Conservation (phyloP, 2,113 vertebrate genomes). For the Perognathus longimembris region DNA sequence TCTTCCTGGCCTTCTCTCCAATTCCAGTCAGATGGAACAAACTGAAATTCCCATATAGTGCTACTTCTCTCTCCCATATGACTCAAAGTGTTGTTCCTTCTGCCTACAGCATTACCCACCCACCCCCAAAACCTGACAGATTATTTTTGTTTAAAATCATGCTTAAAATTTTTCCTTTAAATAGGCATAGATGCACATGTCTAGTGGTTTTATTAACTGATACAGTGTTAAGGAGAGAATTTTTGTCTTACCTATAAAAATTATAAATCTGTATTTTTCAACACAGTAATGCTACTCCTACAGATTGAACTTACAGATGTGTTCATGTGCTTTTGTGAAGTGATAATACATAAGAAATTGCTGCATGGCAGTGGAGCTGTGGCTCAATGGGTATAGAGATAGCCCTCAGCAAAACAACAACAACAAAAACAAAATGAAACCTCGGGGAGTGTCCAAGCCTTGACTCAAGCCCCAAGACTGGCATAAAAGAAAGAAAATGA, state of each 20-base stretch:
- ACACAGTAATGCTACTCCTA: too few relatives aligned
- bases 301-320: too few relatives aligned
- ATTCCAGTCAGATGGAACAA: background rate
- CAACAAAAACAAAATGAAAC: too few relatives aligned
- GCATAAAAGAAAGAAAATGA: too few relatives aligned
- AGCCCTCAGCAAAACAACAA: too few relatives aligned
- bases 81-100: background rate
- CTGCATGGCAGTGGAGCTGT: too few relatives aligned
- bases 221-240: background rate
- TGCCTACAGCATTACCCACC: background rate
- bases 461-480: too few relatives aligned
- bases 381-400: too few relatives aligned
- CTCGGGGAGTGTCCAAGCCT: too few relatives aligned
- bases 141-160: conserved; percentile 33
- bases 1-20: background rate
- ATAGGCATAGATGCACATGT: background rate
- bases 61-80: background rate
- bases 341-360: too few relatives aligned
- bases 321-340: too few relatives aligned
- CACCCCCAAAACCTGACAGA: background rate
- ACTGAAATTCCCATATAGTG: background rate
- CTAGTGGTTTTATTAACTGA: background rate
- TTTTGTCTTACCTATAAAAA: background rate
- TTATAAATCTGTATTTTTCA: too few relatives aligned
- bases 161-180: background rate